Conservation (phyloP, 2,113 vertebrate genomes). For the Tiliqua scincoides region DNA sequence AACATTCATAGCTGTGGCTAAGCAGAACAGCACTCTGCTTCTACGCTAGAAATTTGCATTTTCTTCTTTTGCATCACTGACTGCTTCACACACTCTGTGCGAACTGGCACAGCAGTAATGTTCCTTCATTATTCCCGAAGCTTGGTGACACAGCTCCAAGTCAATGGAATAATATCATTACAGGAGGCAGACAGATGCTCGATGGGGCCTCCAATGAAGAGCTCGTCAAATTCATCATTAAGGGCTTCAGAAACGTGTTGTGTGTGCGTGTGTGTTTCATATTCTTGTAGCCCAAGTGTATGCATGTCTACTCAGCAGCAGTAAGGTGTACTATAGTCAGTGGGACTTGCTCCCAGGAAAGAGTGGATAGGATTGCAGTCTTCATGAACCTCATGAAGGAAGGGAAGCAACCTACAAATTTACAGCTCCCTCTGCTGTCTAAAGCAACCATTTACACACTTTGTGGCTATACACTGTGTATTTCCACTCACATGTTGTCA, state of each 20-base stretch:
- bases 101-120: background rate
- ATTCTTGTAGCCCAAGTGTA: background rate
- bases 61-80: background rate
- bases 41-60: background rate
- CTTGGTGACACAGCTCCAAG: slow-evolving; percentile 25
- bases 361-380: too few species aligned
- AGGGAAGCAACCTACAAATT: too few species aligned
- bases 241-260: accelerated
- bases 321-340: too few species aligned
- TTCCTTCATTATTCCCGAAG: slow-evolving; percentile 8
- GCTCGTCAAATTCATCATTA: background rate
- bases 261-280: slow-evolving; percentile 10
- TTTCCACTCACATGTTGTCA: too few species aligned
- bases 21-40: background rate
- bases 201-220: background rate
- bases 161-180: slow-evolving; percentile 3
- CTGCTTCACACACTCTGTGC: background rate
- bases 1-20: background rate
- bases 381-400: too few species aligned
- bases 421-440: too few species aligned
- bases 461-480: too few species aligned
- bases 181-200: background rate
- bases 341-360: too few species aligned
- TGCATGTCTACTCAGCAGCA: too few species aligned
- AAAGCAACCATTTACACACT: too few species aligned